Evolutionary conservation across 1,140 invertebrate species (phyloP).

Genomic region (Sipha flava): DNA sequence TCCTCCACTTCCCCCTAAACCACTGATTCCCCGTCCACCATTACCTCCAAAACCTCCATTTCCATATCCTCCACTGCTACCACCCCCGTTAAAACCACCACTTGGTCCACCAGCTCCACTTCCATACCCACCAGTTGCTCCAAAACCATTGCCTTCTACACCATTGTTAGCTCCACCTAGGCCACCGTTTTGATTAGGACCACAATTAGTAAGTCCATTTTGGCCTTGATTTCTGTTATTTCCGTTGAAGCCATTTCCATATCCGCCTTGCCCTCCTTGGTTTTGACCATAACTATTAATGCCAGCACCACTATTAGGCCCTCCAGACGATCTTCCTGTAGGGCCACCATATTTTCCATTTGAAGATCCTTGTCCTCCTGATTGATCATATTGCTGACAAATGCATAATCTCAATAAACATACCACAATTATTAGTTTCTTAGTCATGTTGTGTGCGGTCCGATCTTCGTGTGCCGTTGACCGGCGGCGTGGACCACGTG

Average conservation of each 20-base stretch:
- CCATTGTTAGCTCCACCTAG: not conserved
- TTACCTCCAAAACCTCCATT: not conserved
- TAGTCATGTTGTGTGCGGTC: no score
- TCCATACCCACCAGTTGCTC: not conserved
- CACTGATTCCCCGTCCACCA: not conserved
- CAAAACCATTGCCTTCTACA: not conserved
- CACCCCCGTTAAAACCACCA: not conserved
- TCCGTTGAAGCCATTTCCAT: not conserved
- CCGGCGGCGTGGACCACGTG: no score
- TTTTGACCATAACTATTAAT: not conserved
- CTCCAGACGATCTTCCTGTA: not conserved
- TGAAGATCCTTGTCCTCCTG: not conserved
- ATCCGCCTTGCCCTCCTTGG: not conserved
- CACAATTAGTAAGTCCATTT: not conserved
- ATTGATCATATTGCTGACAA: conserved; percentile 5
- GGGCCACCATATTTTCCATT: not conserved
- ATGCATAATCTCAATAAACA: not conserved
- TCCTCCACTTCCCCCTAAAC: not conserved
- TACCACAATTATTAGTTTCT: not conserved
- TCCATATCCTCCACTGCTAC: not conserved
- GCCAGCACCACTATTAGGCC: not conserved
- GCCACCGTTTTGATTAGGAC: not conserved
- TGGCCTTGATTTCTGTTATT: not conserved
- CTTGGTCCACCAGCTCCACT: not conserved
- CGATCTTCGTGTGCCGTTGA: no score